Base-by-base conservation (phyloP, 2,797 vertebrate genomes). In the Trematomus bernacchii region DNA sequence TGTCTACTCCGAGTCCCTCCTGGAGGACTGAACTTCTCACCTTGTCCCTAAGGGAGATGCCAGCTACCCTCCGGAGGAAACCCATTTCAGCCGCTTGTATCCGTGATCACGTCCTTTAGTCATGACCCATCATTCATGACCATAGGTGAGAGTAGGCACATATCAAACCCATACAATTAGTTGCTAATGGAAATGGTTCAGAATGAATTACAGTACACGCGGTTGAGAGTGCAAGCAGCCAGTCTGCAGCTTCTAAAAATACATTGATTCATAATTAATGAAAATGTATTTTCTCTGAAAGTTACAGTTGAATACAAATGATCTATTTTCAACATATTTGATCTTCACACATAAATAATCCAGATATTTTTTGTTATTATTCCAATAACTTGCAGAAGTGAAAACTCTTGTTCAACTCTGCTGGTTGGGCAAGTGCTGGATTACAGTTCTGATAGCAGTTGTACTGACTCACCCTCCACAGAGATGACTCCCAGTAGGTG, bases 401-500 rank as follows among this genome's bases (percentile, higher is more conserved):
- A 10, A 62, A 62, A 16, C 21, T 37, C 53, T 7, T 21, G 6
- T 18, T 30, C n/a, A 37, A 19, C 15, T 43, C 10, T 53, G n/a
- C 44, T 62, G 55, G 2, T 16, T 1, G n/a, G 13, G 30, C 46
- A 27, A 15, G 21, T 12, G 1, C 19, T 54, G 52, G 47, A 27
- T 54, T 3, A 42, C 27, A 59, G 13, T 1, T 54, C 16, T n/a
- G 57, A 58, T 4, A 48, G 60, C n/a, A 14, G 33, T 33, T 15
- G 19, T 27, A 13, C 18, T 58, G 80, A 94, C 94, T 95, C 93
- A 94, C 94, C 94, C 82, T 95, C 94, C 0, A 92, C 91, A 23
- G 52, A 78, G 87, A 95, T 93, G 87, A 95, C 90, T 89, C 94
- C 94, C 64, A 95, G 70, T 0, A 93, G 76, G 79, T 95, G 93